These are phyloP conservation scores for Euura lappo DNA, from an alignment of 1,140 invertebrate species.

Conservation along the genomic window DNA sequence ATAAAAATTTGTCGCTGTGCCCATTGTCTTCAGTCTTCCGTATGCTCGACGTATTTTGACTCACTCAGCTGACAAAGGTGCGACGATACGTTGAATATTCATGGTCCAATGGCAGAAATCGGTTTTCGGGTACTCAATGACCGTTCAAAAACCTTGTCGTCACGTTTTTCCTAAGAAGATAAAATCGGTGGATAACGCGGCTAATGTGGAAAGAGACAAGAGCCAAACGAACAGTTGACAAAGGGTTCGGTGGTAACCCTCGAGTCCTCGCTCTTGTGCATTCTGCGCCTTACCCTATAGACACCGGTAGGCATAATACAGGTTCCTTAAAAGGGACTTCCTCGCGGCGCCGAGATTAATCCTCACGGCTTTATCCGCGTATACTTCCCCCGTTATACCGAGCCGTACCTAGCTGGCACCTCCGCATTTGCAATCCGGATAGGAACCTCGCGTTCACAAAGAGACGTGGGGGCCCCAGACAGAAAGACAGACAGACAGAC, in stretches of 20 bases:
- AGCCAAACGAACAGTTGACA: neutral
- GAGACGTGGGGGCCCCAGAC: neutral
- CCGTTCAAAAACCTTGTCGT: too few species aligned
- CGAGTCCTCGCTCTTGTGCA: neutral
- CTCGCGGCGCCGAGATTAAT: neutral
- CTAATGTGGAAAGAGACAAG: neutral
- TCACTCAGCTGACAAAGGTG: too few species aligned
- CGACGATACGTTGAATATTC: too few species aligned
- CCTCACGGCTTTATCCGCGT: neutral
- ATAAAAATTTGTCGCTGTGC: too few species aligned
- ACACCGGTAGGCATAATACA: neutral
- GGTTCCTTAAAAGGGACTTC: neutral
- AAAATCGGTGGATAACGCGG: too few species aligned
- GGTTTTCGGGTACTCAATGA: too few species aligned
- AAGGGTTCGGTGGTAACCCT: neutral
- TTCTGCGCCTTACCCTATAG: neutral
- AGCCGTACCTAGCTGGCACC: neutral
- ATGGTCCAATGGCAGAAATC: too few species aligned
- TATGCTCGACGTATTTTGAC: too few species aligned
- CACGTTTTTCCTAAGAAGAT: too few species aligned
- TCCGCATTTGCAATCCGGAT: slow-evolving; percentile 3
- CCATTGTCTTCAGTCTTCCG: too few species aligned
- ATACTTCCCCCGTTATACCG: neutral
- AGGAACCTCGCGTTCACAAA: neutral
- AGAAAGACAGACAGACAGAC: neutral